These are phyloP conservation scores for Centropus unirufus DNA, from an alignment of 2,113 vertebrate species.

Conservation along the genomic window DNA sequence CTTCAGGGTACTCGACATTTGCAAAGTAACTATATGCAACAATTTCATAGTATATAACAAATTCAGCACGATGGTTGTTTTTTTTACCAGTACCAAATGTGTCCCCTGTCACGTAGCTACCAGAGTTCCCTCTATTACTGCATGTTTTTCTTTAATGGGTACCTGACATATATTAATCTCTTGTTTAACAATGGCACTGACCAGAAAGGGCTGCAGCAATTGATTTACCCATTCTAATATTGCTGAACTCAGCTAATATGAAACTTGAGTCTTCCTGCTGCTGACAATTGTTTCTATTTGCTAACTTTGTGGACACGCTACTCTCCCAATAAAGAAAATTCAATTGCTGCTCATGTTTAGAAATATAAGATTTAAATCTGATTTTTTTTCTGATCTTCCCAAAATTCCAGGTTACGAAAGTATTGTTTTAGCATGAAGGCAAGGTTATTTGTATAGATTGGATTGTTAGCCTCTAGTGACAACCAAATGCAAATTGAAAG, in stretches of 20 bases:
- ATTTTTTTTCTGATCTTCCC: neutral
- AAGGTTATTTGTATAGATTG: neutral
- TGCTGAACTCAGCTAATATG: neutral
- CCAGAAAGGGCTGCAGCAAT: neutral
- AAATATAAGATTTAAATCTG: neutral
- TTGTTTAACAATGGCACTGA: neutral
- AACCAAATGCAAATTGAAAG: neutral
- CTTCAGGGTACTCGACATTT: neutral
- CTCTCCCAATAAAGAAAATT: neutral
- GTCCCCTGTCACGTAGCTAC: neutral
- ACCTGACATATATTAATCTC: neutral
- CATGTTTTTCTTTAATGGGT: neutral
- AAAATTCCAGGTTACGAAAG: neutral
- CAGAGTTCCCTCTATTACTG: neutral
- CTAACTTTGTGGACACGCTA: neutral
- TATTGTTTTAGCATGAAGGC: neutral
- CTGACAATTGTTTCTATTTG: neutral
- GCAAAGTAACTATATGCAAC: neutral
- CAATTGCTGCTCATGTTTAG: neutral
- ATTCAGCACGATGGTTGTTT: neutral
- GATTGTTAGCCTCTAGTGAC: neutral
- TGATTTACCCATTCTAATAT: neutral
- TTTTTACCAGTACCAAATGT: neutral
- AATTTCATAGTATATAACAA: neutral
- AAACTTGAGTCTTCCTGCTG: neutral